Base-by-base conservation (phyloP, 37 sponge, comb jelly and placozoan genomes). In the Amphimedon queenslandica region DNA sequence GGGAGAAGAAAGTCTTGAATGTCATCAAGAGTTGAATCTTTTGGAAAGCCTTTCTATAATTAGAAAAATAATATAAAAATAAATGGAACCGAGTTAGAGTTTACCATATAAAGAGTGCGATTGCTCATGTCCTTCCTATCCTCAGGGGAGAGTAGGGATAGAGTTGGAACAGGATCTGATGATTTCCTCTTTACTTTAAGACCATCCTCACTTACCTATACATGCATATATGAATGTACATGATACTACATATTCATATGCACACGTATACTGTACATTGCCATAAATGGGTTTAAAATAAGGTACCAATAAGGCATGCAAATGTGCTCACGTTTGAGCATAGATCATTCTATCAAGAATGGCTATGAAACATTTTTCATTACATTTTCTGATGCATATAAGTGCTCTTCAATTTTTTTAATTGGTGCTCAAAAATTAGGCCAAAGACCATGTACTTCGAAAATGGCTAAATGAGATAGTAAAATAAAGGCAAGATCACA, bases 41-140 rank as follows among this genome's bases (percentile, higher is more conserved):
- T 56, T 11, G 77, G 72, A 80, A 92, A 92, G 18, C 87, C 92
- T 75, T 92, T 92, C 92, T 92, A 70, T 29, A 64, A 13, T 5
- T 5, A 37, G 3, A 6, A 60, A 60, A 73, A 42, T 47, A 13
- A 47, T 18, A 47, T 47, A 18, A 8, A 47, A 16, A 67, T 21
- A 30, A 23, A 38, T 27, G 11, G 18, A 11, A 21, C 34, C 36
- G 66, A 29, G 11, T 28, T 1, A 1, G 40, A 28, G 80, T 80
- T 84, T 63, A 88, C 90, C 53, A 80, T 90, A 65, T 84, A 88
- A 13, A 88, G 82, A 21, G 86, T 84, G 28, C 85, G 77, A 23
- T 56, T 53, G 24, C 77, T 55, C 39, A 79, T 75, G 33, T 84
- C 81, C 63, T 70, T 51, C 28, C 74, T 30, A 35, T 77, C 61